A percentile compares a stretch with the other conserved stretches of the same genome.
phyloP scores from a whole-genome alignment of 2,113 vertebrate genomes.

The Ageneiosus marmoratus region DNA sequence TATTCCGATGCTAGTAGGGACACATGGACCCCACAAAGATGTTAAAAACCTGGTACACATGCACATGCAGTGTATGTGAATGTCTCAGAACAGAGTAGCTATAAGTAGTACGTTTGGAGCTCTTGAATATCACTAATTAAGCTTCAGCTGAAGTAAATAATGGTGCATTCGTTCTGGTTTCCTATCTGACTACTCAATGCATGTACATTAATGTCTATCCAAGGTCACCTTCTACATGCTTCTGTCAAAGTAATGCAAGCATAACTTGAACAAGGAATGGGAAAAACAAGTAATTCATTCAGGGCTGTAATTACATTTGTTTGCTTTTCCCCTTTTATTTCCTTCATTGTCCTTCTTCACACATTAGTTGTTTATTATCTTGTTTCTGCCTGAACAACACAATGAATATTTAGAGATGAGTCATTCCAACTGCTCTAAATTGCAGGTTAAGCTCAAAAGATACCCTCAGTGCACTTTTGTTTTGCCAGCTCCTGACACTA shows the following conservation, averaged over 20 bases:
- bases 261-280: background rate
- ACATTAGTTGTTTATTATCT: background rate
- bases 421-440: conserved; percentile 19
- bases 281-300: conserved; percentile 22
- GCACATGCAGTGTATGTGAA: too few relatives aligned
- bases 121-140: background rate
- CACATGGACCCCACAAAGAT: too few relatives aligned
- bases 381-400: background rate
- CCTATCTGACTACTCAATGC: background rate
- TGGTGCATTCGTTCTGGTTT: background rate
- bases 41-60: too few relatives aligned
- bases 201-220: background rate
- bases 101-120: background rate
- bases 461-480: background rate
- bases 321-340: conserved; percentile 31
- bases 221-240: background rate
- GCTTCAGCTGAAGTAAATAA: background rate
- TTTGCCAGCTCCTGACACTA: background rate
- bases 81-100: background rate
- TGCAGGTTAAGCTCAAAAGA: background rate
- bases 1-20: too few relatives aligned
- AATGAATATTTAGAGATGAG: conserved; percentile 13
- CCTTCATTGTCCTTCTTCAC: background rate
- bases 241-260: background rate
- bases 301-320: conserved; percentile 13